Evolutionary conservation across 2,113 vertebrate species (phyloP).

Genomic region (Ictidomys tridecemlineatus): DNA sequence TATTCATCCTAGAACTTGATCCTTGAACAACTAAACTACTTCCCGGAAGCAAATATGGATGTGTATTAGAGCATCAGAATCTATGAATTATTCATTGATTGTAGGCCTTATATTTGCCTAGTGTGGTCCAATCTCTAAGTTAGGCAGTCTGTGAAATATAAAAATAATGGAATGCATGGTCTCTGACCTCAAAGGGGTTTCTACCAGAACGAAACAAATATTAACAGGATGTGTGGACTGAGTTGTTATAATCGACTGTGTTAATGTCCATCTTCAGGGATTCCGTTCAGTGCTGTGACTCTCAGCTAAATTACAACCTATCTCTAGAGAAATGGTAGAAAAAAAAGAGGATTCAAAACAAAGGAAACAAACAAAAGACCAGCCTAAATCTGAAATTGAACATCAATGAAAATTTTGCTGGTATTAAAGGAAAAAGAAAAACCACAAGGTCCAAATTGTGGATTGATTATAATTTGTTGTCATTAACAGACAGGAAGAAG

Average conservation of each 20-base stretch:
- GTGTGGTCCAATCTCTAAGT: constrained; percentile 52
- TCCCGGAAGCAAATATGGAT: constrained; percentile 83
- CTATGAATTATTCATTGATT: constrained; percentile 81
- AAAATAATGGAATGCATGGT: constrained; percentile 61
- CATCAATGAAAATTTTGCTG: not conserved
- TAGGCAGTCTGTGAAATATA: constrained; percentile 30
- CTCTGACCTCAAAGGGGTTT: constrained; percentile 55
- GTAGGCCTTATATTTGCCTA: constrained; percentile 67
- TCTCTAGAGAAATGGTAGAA: not conserved
- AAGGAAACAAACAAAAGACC: not conserved
- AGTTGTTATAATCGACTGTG: not conserved
- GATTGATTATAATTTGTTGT: not conserved
- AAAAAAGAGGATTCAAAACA: not conserved
- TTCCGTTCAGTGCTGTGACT: not conserved
- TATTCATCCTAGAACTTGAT: constrained; percentile 82
- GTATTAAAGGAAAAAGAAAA: not conserved
- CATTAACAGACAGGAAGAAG: not conserved
- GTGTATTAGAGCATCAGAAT: constrained; percentile 77
- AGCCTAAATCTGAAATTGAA: not conserved
- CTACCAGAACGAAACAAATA: constrained; percentile 44
- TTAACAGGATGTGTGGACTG: not conserved
- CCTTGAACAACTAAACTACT: constrained; percentile 82
- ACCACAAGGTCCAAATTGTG: not conserved
- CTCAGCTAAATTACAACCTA: not conserved
- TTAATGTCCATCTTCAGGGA: not conserved